A percentile compares a stretch with the other conserved stretches of the same genome.
Evolutionary conservation across 2,888 invertebrate species (phyloP).

Genomic region (Tiliacea citrago): DNA sequence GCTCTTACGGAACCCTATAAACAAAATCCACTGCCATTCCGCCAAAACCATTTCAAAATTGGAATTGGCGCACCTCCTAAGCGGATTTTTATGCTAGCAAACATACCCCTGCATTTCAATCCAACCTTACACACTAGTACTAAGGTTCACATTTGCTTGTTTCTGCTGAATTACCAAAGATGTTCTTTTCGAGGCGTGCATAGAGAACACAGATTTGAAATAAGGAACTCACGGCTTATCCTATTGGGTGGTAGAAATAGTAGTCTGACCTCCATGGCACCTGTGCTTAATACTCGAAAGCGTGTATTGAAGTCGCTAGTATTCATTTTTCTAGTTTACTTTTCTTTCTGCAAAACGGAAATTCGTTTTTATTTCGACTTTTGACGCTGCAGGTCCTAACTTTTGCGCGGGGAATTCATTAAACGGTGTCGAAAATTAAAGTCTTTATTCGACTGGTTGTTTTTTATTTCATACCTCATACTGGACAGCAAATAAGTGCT

Average conservation of each 20-base stretch:
- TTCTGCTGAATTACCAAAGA: constrained; percentile 10
- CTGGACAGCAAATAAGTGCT: no score
- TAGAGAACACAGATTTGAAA: constrained; percentile 84
- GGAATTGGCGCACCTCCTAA: constrained; percentile 83
- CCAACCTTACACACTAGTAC: constrained; percentile 33
- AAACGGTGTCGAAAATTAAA: constrained; percentile 17
- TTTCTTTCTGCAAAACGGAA: constrained; percentile 25
- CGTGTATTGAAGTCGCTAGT: constrained; percentile 37
- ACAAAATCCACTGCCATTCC: constrained; percentile 75
- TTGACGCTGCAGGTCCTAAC: constrained; percentile 22
- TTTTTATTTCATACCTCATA: neutral
- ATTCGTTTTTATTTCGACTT: constrained; percentile 38
- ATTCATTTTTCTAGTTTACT: constrained; percentile 20
- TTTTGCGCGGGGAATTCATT: constrained; percentile 26
- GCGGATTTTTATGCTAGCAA: constrained; percentile 80
- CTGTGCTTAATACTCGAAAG: constrained; percentile 46
- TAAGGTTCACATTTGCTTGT: constrained; percentile 64
- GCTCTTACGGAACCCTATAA: constrained; percentile 59
- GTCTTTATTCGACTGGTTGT: neutral
- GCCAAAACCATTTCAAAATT: constrained; percentile 86
- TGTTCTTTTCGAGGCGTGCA: constrained; percentile 74
- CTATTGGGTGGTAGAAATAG: constrained; percentile 74
- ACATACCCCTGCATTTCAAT: constrained; percentile 45
- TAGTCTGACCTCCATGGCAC: constrained; percentile 64
- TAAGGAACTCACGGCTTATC: constrained; percentile 81